Evolutionary conservation across 1,140 invertebrate genomes (phyloP).

Genomic region (Dendrolimus punctatus): DNA sequence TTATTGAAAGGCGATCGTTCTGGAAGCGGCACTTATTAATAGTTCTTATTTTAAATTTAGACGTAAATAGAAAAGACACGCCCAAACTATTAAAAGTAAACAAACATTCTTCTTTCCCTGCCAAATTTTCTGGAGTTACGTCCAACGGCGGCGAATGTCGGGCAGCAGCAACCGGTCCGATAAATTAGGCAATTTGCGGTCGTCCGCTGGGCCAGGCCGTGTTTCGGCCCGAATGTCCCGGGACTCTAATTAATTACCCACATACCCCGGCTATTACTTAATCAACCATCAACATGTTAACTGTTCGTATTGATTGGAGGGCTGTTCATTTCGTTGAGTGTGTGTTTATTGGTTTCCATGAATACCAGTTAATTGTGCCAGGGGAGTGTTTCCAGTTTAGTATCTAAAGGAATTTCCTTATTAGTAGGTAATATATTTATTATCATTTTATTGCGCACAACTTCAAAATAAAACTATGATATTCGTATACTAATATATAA

Average conservation of each 20-base stretch:
- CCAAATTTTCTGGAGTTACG: constrained; percentile 10
- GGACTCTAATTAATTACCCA: constrained; percentile 38
- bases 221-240: constrained; percentile 19
- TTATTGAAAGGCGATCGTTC: too few relatives aligned
- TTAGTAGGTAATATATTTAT: too few relatives aligned
- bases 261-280: constrained; percentile 25
- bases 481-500: too few relatives aligned
- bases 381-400: neutral
- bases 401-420: too few relatives aligned
- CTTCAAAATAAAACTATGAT: too few relatives aligned
- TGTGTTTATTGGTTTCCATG: constrained; percentile 6
- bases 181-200: constrained; percentile 45
- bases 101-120: neutral
- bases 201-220: constrained; percentile 12
- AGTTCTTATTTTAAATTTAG: too few relatives aligned
- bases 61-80: too few relatives aligned
- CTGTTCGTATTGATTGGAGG: constrained; percentile 20
- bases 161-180: constrained; percentile 16
- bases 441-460: too few relatives aligned
- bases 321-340: constrained; percentile 16
- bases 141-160: too few relatives aligned
- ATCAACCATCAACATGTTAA: constrained; percentile 32
- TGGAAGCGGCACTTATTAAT: too few relatives aligned
- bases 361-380: too few relatives aligned
- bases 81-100: constrained; percentile 1